These are phyloP conservation scores for Rutpela maculata DNA, from an alignment of 2,888 invertebrate genomes.

Conservation along the genomic window DNA sequence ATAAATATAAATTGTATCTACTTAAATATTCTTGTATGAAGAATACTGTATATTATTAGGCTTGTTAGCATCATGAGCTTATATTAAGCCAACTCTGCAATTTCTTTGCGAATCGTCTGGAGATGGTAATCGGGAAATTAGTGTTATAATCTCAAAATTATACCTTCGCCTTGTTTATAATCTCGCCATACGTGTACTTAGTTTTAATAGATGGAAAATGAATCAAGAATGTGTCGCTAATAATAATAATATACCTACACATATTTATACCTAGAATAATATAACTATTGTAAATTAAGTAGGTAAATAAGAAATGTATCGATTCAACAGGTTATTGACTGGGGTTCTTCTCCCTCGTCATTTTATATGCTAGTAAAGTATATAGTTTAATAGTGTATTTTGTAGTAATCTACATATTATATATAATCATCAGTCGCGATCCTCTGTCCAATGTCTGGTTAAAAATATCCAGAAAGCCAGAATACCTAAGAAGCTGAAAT, in stretches of 20 bases:
- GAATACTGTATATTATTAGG: conserved; percentile 24
- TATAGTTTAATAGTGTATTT: no score
- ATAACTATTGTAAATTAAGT: no score
- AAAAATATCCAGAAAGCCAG: no score
- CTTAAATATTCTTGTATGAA: conserved; percentile 25
- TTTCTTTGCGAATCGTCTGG: conserved; percentile 26
- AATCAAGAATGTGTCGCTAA: conserved; percentile 4
- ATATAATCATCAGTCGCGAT: no score
- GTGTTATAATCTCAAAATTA: conserved; percentile 40
- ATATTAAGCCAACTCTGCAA: conserved; percentile 38
- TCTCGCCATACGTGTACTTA: conserved; percentile 23
- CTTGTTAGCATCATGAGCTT: conserved; percentile 40
- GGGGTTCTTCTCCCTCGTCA: no score
- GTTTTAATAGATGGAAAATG: not conserved
- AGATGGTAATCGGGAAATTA: conserved; percentile 41
- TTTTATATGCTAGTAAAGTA: no score
- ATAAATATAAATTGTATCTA: conserved; percentile 33
- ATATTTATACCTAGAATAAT: no score
- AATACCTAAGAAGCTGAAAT: no score
- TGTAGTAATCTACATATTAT: no score
- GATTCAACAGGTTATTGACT: no score
- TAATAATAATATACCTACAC: not conserved
- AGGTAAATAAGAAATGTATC: no score
- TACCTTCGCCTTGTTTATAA: conserved; percentile 32
- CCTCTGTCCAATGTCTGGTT: no score